Conservation (phyloP, 2,113 vertebrate species). For the Eublepharis macularius region DNA sequence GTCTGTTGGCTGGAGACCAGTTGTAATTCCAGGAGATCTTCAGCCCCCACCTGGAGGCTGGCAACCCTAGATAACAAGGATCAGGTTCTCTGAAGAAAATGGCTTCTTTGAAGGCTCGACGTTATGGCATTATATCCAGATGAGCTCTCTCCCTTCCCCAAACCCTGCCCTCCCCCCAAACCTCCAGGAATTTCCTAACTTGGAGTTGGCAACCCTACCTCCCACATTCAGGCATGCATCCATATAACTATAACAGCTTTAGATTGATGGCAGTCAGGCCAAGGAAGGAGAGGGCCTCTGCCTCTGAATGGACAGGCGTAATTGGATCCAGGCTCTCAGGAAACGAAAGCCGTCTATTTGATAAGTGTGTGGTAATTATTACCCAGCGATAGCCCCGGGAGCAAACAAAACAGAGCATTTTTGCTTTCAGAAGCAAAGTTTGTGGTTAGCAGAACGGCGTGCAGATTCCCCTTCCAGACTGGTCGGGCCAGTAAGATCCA, state of each 20-base stretch:
- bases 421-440: conserved; percentile 58
- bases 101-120: too few species aligned
- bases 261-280: not conserved
- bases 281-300: conserved; percentile 30
- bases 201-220: too few species aligned
- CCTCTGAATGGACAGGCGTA: conserved; percentile 47
- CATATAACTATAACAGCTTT: conserved; percentile 32
- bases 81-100: too few species aligned
- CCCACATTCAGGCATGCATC: too few species aligned
- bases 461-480: accelerated
- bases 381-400: conserved; percentile 38
- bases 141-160: too few species aligned
- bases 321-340: conserved; percentile 66
- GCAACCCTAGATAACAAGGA: too few species aligned
- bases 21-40: too few species aligned
- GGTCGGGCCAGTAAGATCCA: not conserved
- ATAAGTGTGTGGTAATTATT: conserved; percentile 62
- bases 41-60: too few species aligned
- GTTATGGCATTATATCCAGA: too few species aligned
- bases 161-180: too few species aligned
- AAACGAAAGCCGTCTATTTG: conserved; percentile 62
- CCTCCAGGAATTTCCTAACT: too few species aligned
- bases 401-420: not conserved
- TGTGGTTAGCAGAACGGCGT: conserved; percentile 33
- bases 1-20: too few species aligned